A percentile compares a stretch with the other conserved stretches of the same genome.
phyloP scores from a whole-genome alignment of 2,113 vertebrate genomes.

The Neofelis nebulosa region DNA sequence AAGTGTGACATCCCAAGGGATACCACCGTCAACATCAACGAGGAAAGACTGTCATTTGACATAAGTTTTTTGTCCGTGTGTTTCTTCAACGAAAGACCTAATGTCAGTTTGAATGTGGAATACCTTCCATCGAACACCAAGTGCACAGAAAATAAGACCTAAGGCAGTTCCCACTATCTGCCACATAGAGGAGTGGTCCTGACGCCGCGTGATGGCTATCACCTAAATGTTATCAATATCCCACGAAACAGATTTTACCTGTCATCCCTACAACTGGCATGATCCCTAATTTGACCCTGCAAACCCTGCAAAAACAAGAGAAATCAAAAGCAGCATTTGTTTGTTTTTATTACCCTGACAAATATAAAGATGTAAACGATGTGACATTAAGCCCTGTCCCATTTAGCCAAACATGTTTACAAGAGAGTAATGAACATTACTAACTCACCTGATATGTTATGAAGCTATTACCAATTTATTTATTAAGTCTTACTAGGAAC shows the following conservation, averaged over 20 bases:
- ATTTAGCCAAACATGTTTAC: background rate
- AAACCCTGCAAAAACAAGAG: background rate
- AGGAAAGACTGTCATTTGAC: background rate
- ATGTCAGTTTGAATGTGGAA: background rate
- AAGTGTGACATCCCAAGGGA: background rate
- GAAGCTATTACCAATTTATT: background rate
- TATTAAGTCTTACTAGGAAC: slow-evolving; percentile 21
- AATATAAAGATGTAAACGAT: background rate
- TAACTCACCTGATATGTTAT: background rate
- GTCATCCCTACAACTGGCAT: background rate
- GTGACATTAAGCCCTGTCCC: background rate
- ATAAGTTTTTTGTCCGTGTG: background rate
- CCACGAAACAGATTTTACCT: background rate
- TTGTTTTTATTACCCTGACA: background rate
- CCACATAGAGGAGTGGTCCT: background rate
- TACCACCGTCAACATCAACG: background rate
- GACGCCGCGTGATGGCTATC: slow-evolving; percentile 50
- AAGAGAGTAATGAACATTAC: background rate
- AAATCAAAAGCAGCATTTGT: background rate
- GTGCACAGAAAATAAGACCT: background rate
- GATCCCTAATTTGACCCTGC: background rate
- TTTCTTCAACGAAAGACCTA: background rate
- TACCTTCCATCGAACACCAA: background rate
- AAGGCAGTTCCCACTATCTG: background rate
- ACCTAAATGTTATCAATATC: slow-evolving; percentile 15